Percentiles rank a stretch among this genome's conserved stretches.
Conservation (phyloP, 1,140 invertebrate genomes). For the Ptiloglossa arizonensis region DNA sequence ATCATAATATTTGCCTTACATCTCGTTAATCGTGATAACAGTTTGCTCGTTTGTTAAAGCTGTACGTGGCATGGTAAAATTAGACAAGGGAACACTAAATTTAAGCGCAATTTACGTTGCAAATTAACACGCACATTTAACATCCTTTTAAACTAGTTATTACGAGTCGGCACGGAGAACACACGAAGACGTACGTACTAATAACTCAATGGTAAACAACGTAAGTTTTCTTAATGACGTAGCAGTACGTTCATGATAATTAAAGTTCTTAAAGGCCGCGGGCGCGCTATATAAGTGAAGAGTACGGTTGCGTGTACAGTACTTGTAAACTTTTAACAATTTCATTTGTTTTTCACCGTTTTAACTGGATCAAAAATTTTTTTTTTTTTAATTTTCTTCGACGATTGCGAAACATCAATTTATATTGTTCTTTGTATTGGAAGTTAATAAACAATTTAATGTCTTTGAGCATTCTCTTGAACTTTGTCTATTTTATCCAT, state of each 20-base stretch:
- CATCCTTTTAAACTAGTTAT: constrained; percentile 18
- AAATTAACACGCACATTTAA: constrained; percentile 29
- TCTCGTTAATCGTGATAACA: not conserved
- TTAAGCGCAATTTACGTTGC: constrained; percentile 21
- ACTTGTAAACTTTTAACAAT: not conserved
- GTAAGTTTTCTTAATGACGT: constrained; percentile 49
- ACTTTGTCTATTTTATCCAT: no score
- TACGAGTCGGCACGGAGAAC: not conserved
- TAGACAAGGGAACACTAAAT: constrained; percentile 16
- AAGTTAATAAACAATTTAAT: no score
- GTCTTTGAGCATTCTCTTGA: no score
- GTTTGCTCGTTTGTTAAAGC: not conserved
- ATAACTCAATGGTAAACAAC: constrained; percentile 31
- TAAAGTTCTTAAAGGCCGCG: constrained; percentile 23
- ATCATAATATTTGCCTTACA: not conserved
- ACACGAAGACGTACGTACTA: constrained; percentile 25
- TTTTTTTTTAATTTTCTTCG: not conserved
- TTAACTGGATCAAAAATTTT: not conserved
- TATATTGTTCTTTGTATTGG: no score
- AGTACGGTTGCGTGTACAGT: not conserved
- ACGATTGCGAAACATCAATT: not conserved
- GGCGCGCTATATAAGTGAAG: not conserved
- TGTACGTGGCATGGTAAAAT: not conserved
- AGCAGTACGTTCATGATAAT: constrained; percentile 25
- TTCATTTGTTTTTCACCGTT: not conserved